Percentiles rank a stretch among this genome's conserved stretches.
Evolutionary conservation across 1,140 invertebrate genomes (phyloP).

Genomic region (Drosophila lini): DNA sequence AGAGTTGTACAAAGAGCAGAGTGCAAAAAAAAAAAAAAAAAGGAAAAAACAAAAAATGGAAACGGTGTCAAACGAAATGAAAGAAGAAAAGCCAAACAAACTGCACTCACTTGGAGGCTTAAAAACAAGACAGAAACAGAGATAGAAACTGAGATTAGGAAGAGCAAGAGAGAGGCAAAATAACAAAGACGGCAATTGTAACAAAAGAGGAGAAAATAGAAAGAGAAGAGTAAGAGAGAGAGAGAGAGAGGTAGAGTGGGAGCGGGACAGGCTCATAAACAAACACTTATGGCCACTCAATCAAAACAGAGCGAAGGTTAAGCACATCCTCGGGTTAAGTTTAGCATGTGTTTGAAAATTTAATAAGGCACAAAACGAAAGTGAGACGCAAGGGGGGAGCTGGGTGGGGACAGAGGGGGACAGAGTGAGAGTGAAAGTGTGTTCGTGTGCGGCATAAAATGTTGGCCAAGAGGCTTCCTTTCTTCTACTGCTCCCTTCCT

Average conservation of each 20-base stretch:
- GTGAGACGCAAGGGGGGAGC: not conserved
- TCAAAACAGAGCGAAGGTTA: slow-evolving; percentile 81
- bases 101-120: slow-evolving; percentile 44
- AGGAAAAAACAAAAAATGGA: slow-evolving; percentile 40
- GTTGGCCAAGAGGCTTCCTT: slow-evolving; percentile 43
- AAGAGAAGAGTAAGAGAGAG: slow-evolving; percentile 9
- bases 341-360: slow-evolving; percentile 82
- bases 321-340: slow-evolving; percentile 79
- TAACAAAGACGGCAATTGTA: slow-evolving; percentile 24
- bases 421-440: slow-evolving; percentile 35
- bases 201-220: slow-evolving; percentile 15
- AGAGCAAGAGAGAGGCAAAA: slow-evolving; percentile 11
- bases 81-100: slow-evolving; percentile 50
- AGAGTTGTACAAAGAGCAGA: slow-evolving; percentile 42
- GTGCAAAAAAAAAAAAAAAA: slow-evolving; percentile 33
- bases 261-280: slow-evolving; percentile 56
- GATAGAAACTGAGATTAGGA: slow-evolving; percentile 14
- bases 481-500: slow-evolving; percentile 7
- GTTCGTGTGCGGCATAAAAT: slow-evolving; percentile 57
- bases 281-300: slow-evolving; percentile 78
- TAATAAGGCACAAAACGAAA: slow-evolving; percentile 66
- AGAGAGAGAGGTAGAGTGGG: not conserved
- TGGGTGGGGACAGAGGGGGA: not conserved
- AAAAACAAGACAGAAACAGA: slow-evolving; percentile 23
- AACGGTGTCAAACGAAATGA: slow-evolving; percentile 47